Evolutionary conservation across 1,140 invertebrate species (phyloP).

Genomic region (Trialeurodes vaporariorum): DNA sequence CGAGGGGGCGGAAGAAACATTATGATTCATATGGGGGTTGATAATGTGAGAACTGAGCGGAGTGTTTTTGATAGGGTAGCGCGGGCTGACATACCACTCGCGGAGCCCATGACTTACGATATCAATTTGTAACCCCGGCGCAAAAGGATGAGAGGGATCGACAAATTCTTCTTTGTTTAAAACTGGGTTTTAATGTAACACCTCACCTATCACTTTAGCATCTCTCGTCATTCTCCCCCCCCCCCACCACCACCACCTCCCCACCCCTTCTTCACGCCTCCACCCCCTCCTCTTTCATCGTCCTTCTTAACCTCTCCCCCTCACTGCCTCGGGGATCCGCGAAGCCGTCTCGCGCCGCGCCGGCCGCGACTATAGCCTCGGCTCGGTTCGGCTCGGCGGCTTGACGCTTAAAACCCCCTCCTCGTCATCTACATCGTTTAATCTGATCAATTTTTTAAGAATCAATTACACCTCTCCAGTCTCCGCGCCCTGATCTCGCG

Average conservation of each 20-base stretch:
- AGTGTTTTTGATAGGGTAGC: neutral
- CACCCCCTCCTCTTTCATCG: too few relatives aligned
- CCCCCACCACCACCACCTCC: too few relatives aligned
- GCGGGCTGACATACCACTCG: neutral
- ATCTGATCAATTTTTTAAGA: constrained; percentile 1
- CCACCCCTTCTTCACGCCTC: neutral
- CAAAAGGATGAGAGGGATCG: neutral
- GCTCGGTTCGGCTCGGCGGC: too few relatives aligned
- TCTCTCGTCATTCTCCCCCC: neutral
- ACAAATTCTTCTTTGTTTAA: constrained; percentile 1
- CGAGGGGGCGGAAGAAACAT: neutral
- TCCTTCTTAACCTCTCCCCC: too few relatives aligned
- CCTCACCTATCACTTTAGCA: neutral
- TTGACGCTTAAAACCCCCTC: neutral
- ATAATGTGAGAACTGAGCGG: neutral
- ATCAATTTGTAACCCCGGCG: neutral
- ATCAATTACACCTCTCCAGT: neutral
- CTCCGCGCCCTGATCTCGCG: too few relatives aligned
- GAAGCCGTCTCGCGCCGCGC: too few relatives aligned
- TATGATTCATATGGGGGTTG: neutral
- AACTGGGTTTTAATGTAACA: neutral
- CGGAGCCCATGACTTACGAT: neutral
- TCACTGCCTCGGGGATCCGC: too few relatives aligned
- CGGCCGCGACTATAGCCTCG: too few relatives aligned
- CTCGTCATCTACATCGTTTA: neutral